These are phyloP conservation scores for Ondatra zibethicus DNA, from an alignment of 2,113 vertebrate genomes.

Conservation along the genomic window DNA sequence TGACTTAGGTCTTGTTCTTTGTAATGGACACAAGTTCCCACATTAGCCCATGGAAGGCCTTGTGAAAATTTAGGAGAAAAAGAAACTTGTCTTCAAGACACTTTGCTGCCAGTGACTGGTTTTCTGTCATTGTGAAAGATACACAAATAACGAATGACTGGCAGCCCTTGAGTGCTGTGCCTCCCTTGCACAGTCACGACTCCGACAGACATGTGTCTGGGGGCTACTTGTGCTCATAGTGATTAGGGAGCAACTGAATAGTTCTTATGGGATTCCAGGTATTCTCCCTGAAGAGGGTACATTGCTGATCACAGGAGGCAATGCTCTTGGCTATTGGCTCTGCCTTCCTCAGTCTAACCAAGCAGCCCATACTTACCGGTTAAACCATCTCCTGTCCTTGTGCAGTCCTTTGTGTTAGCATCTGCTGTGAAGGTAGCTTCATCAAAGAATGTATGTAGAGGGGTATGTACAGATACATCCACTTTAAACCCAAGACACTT, in stretches of 20 bases:
- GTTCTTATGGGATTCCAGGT: background rate
- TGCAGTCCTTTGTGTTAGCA: conserved; percentile 28
- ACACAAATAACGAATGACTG: background rate
- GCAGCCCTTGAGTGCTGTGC: background rate
- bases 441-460: accelerated
- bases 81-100: background rate
- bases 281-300: background rate
- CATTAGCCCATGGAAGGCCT: background rate
- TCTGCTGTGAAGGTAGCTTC: accelerated
- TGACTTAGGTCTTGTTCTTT: background rate
- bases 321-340: background rate
- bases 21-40: background rate
- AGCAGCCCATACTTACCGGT: conserved; percentile 80
- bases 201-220: accelerated
- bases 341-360: background rate
- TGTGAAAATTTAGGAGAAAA: background rate
- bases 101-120: background rate
- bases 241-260: background rate
- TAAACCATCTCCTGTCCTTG: accelerated
- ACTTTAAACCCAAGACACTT: conserved; percentile 86
- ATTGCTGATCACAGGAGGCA: background rate
- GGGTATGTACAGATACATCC: accelerated
- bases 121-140: background rate
- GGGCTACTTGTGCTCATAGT: background rate
- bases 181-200: accelerated